A percentile compares a stretch with the other conserved stretches of the same genome.
These are phyloP conservation scores for Rafetus swinhoei DNA, from an alignment of 2,113 vertebrate species.

Conservation along the genomic window DNA sequence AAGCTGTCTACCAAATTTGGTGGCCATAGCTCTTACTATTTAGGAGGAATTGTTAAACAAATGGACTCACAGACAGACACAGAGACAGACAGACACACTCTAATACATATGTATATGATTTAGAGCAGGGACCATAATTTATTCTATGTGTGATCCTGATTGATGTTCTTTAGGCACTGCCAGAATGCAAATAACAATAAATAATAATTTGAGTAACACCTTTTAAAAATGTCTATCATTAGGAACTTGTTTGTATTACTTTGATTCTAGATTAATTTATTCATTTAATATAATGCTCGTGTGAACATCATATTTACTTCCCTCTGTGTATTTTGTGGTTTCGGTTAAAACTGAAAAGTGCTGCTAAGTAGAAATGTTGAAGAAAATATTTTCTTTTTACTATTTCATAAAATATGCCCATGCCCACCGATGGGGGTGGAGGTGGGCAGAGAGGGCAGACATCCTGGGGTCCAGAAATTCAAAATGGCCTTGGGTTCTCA, in stretches of 20 bases:
- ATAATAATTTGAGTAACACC: neutral
- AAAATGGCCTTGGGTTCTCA: no score
- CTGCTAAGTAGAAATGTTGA: neutral
- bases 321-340: neutral
- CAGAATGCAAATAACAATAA: neutral
- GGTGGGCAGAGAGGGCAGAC: no score
- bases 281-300: neutral
- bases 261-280: neutral
- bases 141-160: neutral
- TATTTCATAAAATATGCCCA: neutral
- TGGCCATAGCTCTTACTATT: no score
- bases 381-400: constrained; percentile 16
- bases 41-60: no score
- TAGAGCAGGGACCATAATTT: neutral
- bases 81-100: no score
- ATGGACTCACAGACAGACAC: no score
- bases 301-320: neutral
- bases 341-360: constrained; percentile 10
- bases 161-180: neutral
- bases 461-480: no score
- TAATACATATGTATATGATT: neutral
- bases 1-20: no score
- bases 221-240: neutral
- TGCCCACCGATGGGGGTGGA: no score
- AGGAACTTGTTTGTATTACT: neutral